These are phyloP conservation scores for Amblyraja radiata DNA, from an alignment of 2,797 vertebrate species.

Conservation along the genomic window DNA sequence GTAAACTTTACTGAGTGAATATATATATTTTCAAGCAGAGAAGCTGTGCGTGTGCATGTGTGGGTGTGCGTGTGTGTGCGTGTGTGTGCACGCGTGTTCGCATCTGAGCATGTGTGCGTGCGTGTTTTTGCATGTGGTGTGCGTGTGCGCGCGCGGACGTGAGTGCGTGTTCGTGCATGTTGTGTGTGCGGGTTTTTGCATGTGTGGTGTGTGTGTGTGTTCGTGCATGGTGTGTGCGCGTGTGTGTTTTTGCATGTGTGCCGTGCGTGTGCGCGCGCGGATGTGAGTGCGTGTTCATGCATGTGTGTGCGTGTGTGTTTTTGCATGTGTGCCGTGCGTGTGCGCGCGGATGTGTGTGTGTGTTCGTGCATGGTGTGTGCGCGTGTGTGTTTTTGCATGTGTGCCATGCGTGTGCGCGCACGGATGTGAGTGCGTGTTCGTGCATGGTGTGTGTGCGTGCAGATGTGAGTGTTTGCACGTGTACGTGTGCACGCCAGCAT, in stretches of 20 bases:
- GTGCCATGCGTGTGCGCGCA: neutral
- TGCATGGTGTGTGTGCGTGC: neutral
- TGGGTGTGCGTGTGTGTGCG: neutral
- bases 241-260: neutral
- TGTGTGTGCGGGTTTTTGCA: neutral
- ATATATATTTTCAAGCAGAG: neutral
- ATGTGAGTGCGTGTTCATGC: too few relatives aligned
- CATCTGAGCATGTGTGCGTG: neutral
- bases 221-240: neutral
- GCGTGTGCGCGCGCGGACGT: neutral
- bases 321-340: neutral
- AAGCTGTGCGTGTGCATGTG: neutral
- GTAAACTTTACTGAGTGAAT: neutral
- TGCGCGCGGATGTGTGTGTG: neutral
- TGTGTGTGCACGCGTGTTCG: neutral
- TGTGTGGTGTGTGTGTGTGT: neutral
- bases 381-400: too few relatives aligned
- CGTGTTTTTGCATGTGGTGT: neutral
- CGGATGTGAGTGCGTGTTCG: too few relatives aligned
- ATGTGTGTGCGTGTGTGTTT: neutral
- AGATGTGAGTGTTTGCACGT: neutral
- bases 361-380: neutral
- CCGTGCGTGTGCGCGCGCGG: neutral
- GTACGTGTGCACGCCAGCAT: neutral
- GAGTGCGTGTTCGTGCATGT: neutral